Conservation (phyloP, 2,113 vertebrate species). For the Leptocoma aspasia region DNA sequence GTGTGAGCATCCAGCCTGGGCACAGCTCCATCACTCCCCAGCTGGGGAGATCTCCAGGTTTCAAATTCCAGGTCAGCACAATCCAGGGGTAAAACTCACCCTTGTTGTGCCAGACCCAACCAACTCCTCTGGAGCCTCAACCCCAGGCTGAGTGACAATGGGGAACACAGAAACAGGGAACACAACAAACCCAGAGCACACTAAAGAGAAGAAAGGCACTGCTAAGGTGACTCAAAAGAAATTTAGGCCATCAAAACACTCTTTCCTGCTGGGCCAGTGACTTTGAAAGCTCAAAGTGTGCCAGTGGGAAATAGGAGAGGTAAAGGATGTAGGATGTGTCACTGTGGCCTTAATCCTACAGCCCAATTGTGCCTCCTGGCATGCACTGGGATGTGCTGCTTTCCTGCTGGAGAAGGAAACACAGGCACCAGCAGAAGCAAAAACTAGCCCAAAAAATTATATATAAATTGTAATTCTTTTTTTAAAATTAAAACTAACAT, state of each 20-base stretch:
- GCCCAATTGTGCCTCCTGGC: not conserved
- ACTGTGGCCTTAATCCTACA: not conserved
- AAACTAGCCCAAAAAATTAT: not conserved
- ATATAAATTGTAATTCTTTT: too few relatives aligned
- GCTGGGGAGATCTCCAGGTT: too few relatives aligned
- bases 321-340: not conserved
- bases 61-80: not conserved
- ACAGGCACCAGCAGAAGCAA: not conserved
- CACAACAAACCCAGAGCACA: not conserved
- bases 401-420: not conserved
- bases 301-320: not conserved
- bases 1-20: not conserved
- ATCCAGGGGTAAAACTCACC: not conserved
- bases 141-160: not conserved
- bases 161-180: not conserved
- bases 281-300: not conserved
- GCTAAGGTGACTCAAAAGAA: not conserved
- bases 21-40: not conserved
- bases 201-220: not conserved
- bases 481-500: not conserved
- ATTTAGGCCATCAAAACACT: slow-evolving; percentile 7
- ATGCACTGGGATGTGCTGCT: not conserved
- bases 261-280: not conserved
- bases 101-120: not conserved
- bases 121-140: not conserved